Evolutionary conservation across 2,888 invertebrate species (phyloP).

Genomic region (Leptinotarsa haldemani): DNA sequence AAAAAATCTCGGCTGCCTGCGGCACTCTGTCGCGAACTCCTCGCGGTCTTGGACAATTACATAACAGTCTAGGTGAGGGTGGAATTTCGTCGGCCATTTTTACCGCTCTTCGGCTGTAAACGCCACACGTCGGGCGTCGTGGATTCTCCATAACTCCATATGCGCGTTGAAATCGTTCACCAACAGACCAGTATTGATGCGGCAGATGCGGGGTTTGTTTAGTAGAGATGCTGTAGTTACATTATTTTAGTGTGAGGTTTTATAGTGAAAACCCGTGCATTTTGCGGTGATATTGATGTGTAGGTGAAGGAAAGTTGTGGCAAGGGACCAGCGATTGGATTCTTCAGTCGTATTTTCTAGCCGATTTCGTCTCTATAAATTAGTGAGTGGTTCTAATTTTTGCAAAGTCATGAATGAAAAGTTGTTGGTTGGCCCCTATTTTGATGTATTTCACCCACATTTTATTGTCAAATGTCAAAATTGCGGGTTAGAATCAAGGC

Average conservation of each 20-base stretch:
- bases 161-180: conserved; percentile 49
- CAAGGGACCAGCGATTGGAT: conserved; percentile 21
- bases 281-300: conserved; percentile 36
- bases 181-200: conserved; percentile 53
- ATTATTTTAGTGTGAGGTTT: conserved; percentile 44
- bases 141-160: conserved; percentile 49
- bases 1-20: conserved; percentile 20
- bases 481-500: conserved; percentile 51
- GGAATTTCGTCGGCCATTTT: conserved; percentile 54
- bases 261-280: conserved; percentile 43
- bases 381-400: conserved; percentile 39
- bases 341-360: conserved; percentile 18
- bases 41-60: conserved; percentile 39
- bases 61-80: conserved; percentile 50
- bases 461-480: conserved; percentile 52
- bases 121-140: conserved; percentile 49
- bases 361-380: conserved; percentile 27
- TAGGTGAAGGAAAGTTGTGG: conserved; percentile 7
- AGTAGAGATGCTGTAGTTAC: conserved; percentile 52
- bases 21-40: conserved; percentile 27
- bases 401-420: conserved; percentile 42
- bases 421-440: conserved; percentile 13
- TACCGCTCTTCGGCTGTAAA: conserved; percentile 48
- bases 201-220: conserved; percentile 54
- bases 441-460: conserved; percentile 16